Evolutionary conservation across 2,797 vertebrate species (phyloP), one percentile per base, ranked within the genome.

Genomic region (Benthosema pterotum): DNA sequence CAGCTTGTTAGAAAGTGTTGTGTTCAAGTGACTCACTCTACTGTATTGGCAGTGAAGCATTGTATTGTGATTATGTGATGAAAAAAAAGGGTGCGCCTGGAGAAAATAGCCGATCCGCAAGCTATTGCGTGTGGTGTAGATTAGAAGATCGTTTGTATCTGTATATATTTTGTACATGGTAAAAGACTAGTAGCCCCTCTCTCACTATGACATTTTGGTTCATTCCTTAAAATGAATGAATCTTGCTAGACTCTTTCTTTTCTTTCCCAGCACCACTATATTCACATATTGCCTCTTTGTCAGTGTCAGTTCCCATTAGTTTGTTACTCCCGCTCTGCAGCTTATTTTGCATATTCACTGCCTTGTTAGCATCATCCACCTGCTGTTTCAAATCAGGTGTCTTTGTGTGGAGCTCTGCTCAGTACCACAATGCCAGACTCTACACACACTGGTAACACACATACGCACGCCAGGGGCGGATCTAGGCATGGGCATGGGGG

Each of bases 341-440:
- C 71, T 61, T 55, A 68, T 79, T 85, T 85, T 87, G 80, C 78
- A 89, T 89, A 87, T 88, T 88, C 82, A 77, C 82, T 54, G 56
- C 82, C 87, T 81, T 77, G 75, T 88, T 80, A 85, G 79, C 78
- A 78, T 83, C 77, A 81, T 85, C 89, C 89, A 87, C 91, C 89
- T 80, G 90, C 89, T 92, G 91, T 88, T 89, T 90, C 88, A 83
- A 91, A 93, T 93, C 91, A 91, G 88, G 83, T 82, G 82, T 87
- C 87, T 90, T 92, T 93, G 89, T 93, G 11, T 38, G 76, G 73
- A 72, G 67, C 28, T 18, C 63, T 46, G 45, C 64, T 60, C 76
- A 68, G 78, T 54, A 64, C 67, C 51, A 63, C 52, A 47, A 74
- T 75, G 80, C 77, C 81, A 74, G 81, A 75, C 76, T 76, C 74